phyloP scores from a whole-genome alignment of 2,113 vertebrate species.

The Eretmochelys imbricata region DNA sequence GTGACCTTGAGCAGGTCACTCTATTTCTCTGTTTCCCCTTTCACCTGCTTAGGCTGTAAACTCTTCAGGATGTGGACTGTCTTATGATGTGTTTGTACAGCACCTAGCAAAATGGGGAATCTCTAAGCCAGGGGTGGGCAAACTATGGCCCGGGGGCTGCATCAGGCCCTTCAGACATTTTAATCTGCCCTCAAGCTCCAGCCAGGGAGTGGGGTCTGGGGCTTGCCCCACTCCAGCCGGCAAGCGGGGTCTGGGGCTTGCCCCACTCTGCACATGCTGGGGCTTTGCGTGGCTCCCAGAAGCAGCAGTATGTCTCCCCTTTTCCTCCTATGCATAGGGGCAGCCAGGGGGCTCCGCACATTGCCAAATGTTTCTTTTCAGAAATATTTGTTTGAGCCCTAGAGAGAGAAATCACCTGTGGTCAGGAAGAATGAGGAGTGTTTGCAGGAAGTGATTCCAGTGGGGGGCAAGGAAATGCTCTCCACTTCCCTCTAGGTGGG shows the following conservation, averaged over 20 bases:
- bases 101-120: neutral
- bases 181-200: too few relatives aligned
- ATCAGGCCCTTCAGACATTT: too few relatives aligned
- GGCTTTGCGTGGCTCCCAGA: too few relatives aligned
- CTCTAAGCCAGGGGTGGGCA: neutral
- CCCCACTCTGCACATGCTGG: too few relatives aligned
- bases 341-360: too few relatives aligned
- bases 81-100: constrained; percentile 27
- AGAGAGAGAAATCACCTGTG: neutral
- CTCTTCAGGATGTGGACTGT: neutral
- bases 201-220: too few relatives aligned
- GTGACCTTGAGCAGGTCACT: constrained; percentile 33
- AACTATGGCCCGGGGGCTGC: too few relatives aligned
- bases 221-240: too few relatives aligned
- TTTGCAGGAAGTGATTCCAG: neutral
- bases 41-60: constrained; percentile 7
- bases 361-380: neutral
- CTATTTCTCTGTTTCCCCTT: neutral
- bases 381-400: neutral
- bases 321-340: too few relatives aligned
- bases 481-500: neutral
- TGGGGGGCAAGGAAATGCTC: too few relatives aligned
- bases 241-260: too few relatives aligned
- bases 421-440: neutral
- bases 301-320: too few relatives aligned